A percentile compares a stretch with the other conserved stretches of the same genome.
These are phyloP conservation scores for Andrena cerasifolii DNA, from an alignment of 1,140 invertebrate genomes.

Conservation along the genomic window DNA sequence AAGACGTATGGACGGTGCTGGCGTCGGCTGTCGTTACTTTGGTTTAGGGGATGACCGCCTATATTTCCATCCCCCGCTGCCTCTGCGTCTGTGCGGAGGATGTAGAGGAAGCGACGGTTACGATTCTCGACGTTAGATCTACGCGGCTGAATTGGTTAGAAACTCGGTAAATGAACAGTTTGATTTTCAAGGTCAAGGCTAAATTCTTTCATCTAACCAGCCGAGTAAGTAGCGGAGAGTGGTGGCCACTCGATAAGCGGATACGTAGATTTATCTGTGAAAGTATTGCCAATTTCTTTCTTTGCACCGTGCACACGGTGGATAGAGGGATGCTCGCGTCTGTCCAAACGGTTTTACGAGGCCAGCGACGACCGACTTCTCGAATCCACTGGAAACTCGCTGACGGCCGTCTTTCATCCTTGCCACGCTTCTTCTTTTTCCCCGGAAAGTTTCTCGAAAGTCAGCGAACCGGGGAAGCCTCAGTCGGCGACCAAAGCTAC, in stretches of 20 bases:
- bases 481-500: constrained; percentile 29
- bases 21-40: constrained; percentile 70
- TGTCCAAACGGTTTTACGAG: constrained; percentile 59
- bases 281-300: no score
- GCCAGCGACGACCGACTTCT: constrained; percentile 59
- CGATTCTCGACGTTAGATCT: no score
- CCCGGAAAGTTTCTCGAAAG: constrained; percentile 45
- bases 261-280: no score
- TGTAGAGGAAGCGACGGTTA: not conserved
- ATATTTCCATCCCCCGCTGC: constrained; percentile 62
- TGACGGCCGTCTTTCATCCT: constrained; percentile 59
- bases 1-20: constrained; percentile 68
- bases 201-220: no score
- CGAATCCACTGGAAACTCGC: constrained; percentile 61
- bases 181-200: no score
- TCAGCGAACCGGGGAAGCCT: constrained; percentile 36
- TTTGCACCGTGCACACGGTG: no score
- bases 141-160: no score
- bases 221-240: no score
- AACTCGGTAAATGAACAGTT: no score
- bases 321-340: constrained; percentile 34
- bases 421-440: not conserved
- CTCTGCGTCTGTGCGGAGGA: not conserved
- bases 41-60: constrained; percentile 71
- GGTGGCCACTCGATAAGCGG: no score